These are phyloP conservation scores for Ailuropoda melanoleuca DNA, from an alignment of 2,113 vertebrate genomes.

Conservation along the genomic window DNA sequence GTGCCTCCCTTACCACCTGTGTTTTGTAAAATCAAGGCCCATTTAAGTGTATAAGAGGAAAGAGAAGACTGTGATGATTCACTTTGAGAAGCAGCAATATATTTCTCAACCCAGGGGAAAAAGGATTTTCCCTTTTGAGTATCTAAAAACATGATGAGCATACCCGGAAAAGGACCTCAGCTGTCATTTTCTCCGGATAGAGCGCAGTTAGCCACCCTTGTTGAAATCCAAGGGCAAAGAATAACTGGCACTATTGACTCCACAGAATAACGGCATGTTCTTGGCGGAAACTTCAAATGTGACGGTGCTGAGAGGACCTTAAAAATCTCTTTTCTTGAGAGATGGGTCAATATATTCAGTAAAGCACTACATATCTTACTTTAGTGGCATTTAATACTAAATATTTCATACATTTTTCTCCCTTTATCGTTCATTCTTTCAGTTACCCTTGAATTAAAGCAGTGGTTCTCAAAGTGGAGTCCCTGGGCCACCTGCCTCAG, in stretches of 20 bases:
- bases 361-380: background rate
- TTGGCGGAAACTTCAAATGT: background rate
- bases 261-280: background rate
- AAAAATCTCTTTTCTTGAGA: background rate
- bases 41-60: background rate
- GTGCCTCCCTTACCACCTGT: background rate
- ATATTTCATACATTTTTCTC: background rate
- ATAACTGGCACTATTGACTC: background rate
- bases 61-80: background rate
- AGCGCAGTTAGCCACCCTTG: background rate
- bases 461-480: background rate
- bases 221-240: background rate
- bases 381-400: background rate
- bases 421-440: background rate
- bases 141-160: background rate
- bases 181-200: background rate
- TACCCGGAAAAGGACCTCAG: background rate
- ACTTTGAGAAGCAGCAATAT: background rate
- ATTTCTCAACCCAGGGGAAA: background rate
- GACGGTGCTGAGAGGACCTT: background rate
- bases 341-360: background rate
- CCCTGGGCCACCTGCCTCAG: background rate
- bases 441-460: slow-evolving; percentile 68
- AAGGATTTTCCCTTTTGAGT: background rate
- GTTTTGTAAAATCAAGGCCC: slow-evolving; percentile 8